Evolutionary conservation across 2,797 vertebrate species (phyloP).

Genomic region (Poecilia velifera): DNA sequence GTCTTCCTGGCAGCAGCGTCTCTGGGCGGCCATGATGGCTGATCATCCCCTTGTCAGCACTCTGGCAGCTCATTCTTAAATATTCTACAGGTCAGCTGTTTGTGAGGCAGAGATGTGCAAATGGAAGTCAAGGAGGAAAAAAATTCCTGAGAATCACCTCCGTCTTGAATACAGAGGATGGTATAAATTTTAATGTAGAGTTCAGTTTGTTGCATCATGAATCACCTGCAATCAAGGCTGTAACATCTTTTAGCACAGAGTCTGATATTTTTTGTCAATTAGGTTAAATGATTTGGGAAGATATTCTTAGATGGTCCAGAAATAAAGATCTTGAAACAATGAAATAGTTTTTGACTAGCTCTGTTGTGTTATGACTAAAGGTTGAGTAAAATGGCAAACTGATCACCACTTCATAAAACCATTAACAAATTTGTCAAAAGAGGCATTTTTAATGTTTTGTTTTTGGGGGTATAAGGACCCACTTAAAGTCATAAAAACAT

Average conservation of each 20-base stretch:
- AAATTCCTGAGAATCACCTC: constrained; percentile 34
- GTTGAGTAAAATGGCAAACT: not conserved
- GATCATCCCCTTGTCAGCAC: constrained; percentile 69
- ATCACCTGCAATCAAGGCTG: not conserved
- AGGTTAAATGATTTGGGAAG: not conserved
- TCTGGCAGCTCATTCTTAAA: constrained; percentile 64
- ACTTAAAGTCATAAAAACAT: not conserved
- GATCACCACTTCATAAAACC: no score
- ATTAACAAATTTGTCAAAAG: not conserved
- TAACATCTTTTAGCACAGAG: not conserved
- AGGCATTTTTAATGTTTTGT: not conserved
- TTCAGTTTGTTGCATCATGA: constrained; percentile 4
- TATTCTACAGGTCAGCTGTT: constrained; percentile 66
- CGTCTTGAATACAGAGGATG: constrained; percentile 2
- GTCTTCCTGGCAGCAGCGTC: constrained; percentile 66
- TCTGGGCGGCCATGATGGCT: constrained; percentile 65
- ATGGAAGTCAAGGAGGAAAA: constrained; percentile 7
- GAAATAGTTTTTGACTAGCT: not conserved
- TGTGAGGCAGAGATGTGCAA: constrained; percentile 26
- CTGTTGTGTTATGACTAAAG: not conserved
- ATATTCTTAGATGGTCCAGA: not conserved
- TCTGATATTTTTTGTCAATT: not conserved
- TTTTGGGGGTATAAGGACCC: not conserved
- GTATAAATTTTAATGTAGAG: not conserved
- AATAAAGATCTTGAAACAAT: not conserved